Base-by-base conservation (phyloP, 2,888 invertebrate species). In the Bembecia ichneumoniformis region DNA sequence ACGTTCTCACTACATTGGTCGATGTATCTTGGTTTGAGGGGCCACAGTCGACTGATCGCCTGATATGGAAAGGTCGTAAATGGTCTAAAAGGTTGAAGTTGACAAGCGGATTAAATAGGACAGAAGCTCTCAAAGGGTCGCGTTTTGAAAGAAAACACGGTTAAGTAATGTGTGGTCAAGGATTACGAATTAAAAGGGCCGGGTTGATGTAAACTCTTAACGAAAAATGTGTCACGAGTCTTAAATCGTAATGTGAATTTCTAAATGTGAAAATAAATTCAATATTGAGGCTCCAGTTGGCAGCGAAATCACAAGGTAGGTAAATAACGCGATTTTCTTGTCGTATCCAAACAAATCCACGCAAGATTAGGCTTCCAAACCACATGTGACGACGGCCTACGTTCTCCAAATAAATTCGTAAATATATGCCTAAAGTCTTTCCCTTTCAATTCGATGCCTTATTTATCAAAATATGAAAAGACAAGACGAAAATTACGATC, bases 31-130 rank as follows among this genome's bases (percentile, higher is more conserved):
- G 40, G 14, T 40, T 40, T 40, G 40, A 40, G 40, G 40, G 13
- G 3, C 14, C 13, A 40, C 36, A 14, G 13, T 40, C 14, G 40
- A 13, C 13, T 40, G 40, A 40, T 40, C 40, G 14, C n/a, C 40
- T 40, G 40, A 40, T 40, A 40, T 40, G 40, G 40, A 40, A 40
- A 40, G 40, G 40, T 40, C 40, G 40, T 14, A 40, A 40, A 40
- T 40, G 40, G 40, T 40, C 40, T 40, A n/a, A 40, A 40, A 40
- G 46, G 46, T n/a, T n/a, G 16, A 11, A 10, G 49, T 45, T 49
- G 46, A 49, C 49, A 49, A 49, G 46, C 20, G 49, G 49, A 49
- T 49, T 49, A 49, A 36, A 36, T 28, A 40, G 40, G 49, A 40
- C 49, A 49, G 46, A 46, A 46, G 40, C 40, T 14, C 14, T 40